These are phyloP conservation scores for Telmatherina bonti DNA, from an alignment of 2,797 vertebrate species.

Conservation along the genomic window DNA sequence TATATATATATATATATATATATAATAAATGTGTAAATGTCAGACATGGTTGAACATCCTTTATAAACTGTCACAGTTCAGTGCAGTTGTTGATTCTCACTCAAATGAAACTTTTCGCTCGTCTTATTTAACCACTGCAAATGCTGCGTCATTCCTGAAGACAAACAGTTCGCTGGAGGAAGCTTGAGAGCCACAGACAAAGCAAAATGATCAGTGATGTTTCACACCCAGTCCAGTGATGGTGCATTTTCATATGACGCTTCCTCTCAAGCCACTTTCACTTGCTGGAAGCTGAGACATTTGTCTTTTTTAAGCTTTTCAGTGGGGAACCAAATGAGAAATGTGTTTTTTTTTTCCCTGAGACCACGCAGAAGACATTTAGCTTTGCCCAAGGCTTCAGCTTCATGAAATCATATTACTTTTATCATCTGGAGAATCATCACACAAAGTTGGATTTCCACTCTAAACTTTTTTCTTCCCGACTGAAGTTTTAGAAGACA, in stretches of 20 bases:
- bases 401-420: constrained; percentile 58
- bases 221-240: constrained; percentile 36
- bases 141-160: constrained; percentile 35
- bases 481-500: too few relatives aligned
- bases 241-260: constrained; percentile 29
- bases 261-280: constrained; percentile 26
- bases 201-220: constrained; percentile 44
- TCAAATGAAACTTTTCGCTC: not conserved
- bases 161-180: constrained; percentile 43
- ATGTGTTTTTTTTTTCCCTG: constrained; percentile 48
- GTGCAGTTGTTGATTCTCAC: not conserved
- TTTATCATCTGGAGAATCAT: constrained; percentile 3
- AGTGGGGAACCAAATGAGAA: constrained; percentile 65
- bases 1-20: too few relatives aligned
- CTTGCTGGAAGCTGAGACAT: constrained; percentile 39
- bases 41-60: too few relatives aligned
- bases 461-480: too few relatives aligned
- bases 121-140: constrained; percentile 31
- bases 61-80: not conserved
- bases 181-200: constrained; percentile 25
- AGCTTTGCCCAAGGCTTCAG: constrained; percentile 43
- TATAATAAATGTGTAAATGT: too few relatives aligned
- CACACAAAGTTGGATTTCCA: too few relatives aligned
- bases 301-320: constrained; percentile 60
- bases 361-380: constrained; percentile 57